These are phyloP conservation scores for Drosophila truncata DNA, from an alignment of 1,140 invertebrate genomes.

Conservation along the genomic window DNA sequence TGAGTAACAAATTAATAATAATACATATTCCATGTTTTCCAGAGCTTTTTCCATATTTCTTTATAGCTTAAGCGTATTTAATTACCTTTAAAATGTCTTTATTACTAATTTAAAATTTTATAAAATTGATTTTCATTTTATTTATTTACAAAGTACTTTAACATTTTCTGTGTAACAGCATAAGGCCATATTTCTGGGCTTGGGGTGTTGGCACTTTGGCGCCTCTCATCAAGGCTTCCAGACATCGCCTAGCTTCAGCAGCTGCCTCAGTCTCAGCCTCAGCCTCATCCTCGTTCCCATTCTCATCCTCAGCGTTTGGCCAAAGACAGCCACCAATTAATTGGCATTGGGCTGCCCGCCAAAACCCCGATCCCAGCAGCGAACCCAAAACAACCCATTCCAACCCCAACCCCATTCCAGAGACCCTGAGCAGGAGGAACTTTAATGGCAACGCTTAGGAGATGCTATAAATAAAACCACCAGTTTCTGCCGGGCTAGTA, in stretches of 20 bases:
- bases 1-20: no score
- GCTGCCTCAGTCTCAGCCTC: constrained; percentile 11
- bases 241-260: constrained; percentile 40
- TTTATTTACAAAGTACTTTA: background rate
- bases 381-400: constrained; percentile 4
- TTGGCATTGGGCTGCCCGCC: constrained; percentile 59
- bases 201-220: constrained; percentile 80
- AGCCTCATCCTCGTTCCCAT: constrained; percentile 2
- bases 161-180: constrained; percentile 8
- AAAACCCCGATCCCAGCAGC: background rate
- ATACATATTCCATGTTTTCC: background rate
- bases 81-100: background rate
- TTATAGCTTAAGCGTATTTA: background rate
- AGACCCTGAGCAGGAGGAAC: constrained; percentile 19
- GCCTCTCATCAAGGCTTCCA: constrained; percentile 76
- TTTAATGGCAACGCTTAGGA: constrained; percentile 81
- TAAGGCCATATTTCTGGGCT: constrained; percentile 27
- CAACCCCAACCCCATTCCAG: constrained; percentile 1
- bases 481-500: constrained; percentile 38
- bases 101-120: background rate
- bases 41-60: rapidly evolving
- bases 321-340: constrained; percentile 79
- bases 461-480: constrained; percentile 77
- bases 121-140: no score
- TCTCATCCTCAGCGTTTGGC: constrained; percentile 54